Conservation (phyloP, 92 coral and sea anemone species). For the Diadumene lineata region DNA sequence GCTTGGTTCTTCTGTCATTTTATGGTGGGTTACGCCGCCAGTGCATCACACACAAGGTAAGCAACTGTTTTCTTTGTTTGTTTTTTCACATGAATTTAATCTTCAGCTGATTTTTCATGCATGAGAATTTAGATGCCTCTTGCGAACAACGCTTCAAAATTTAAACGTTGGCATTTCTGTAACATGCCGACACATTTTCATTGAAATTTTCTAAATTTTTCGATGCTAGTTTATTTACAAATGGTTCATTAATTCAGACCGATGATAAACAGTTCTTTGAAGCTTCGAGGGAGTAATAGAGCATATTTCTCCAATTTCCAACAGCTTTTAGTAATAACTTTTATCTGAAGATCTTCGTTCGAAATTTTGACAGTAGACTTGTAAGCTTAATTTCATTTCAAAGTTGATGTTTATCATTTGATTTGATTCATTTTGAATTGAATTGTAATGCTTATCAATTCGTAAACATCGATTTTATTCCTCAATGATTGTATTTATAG, state of each 20-base stretch:
- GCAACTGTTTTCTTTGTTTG: neutral
- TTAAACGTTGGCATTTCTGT: no score
- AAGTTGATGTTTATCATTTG: neutral
- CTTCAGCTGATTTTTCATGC: constrained; percentile 1
- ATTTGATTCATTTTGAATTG: neutral
- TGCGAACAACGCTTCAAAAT: neutral
- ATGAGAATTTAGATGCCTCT: no score
- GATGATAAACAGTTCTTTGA: neutral
- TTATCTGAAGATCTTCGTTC: no score
- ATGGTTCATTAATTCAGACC: neutral
- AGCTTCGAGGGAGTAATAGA: neutral
- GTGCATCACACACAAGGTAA: constrained; percentile 50
- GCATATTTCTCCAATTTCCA: neutral
- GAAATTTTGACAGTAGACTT: no score
- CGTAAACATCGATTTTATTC: neutral
- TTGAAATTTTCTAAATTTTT: neutral
- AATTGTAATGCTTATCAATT: neutral
- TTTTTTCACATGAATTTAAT: neutral
- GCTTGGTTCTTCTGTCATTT: constrained; percentile 59
- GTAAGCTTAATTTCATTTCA: neutral
- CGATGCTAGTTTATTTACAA: neutral
- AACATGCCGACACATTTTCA: neutral
- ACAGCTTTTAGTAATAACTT: no score
- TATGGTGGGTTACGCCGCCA: constrained; percentile 74
- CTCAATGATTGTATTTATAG: neutral